phyloP scores from a whole-genome alignment of 1,140 invertebrate genomes.

The Heliothis subflexa region DNA sequence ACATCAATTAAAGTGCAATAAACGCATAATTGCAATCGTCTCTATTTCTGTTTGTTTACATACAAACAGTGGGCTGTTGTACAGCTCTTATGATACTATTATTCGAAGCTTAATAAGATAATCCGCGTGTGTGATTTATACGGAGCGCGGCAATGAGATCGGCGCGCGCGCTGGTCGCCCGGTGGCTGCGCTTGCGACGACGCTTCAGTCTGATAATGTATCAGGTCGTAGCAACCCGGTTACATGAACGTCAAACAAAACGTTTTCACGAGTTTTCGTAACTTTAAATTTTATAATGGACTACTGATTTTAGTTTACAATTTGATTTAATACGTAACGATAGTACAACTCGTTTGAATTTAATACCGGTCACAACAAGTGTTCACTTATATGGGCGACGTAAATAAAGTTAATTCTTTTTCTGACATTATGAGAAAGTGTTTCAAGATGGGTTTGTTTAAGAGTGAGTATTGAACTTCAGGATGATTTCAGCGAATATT shows the following conservation, averaged over 20 bases:
- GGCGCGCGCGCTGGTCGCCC: conserved; percentile 49
- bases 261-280: conserved; percentile 51
- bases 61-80: conserved; percentile 14
- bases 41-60: conserved; percentile 37
- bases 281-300: conserved; percentile 19
- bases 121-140: conserved; percentile 62
- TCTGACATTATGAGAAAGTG: conserved; percentile 78
- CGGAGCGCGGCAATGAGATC: conserved; percentile 71
- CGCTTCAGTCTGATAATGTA: conserved; percentile 67
- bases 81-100: conserved; percentile 37
- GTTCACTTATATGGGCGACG: conserved; percentile 63
- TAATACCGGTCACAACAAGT: conserved; percentile 2
- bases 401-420: conserved; percentile 68
- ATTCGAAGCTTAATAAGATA: conserved; percentile 52
- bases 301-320: conserved; percentile 3
- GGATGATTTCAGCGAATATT: background rate
- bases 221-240: conserved; percentile 64
- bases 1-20: conserved; percentile 26
- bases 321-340: conserved; percentile 30
- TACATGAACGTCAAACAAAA: conserved; percentile 54
- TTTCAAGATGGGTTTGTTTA: conserved; percentile 81
- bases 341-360: conserved; percentile 5
- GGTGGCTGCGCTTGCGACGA: conserved; percentile 61
- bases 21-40: conserved; percentile 3
- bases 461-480: conserved; percentile 70